Evolutionary conservation across 2,888 invertebrate genomes (phyloP), one percentile per base, ranked within the genome.

Genomic region (Morpho deidamia): DNA sequence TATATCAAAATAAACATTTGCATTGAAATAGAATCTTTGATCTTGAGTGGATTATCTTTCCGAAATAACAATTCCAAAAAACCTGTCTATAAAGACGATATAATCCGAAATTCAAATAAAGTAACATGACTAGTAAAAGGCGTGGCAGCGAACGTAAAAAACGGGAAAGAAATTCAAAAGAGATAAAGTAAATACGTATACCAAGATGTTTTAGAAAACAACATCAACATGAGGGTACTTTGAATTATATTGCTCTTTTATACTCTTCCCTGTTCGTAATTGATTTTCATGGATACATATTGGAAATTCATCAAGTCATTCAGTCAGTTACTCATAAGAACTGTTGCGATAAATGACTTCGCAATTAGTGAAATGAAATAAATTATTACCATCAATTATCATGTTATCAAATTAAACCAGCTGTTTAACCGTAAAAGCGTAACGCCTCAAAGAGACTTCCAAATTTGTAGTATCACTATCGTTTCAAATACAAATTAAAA

Each of bases 61-160:
- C 35, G 40, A 40, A 52, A 54, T 57, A 44, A 37, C 38, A 37
- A 44, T 39, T 53, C 60, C 53, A 61, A 65, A 52, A 60, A 62
- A 64, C 46, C 65, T 63, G 59, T 44, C 47, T n/a, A 51, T 56
- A 52, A 45, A 55, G 23, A 47, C 44, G 61, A 63, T 68, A 69
- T 72, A 72, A 70, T 71, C 57, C 60, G 67, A 62, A 69, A 72
- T 67, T 73, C 70, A 62, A 75, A 76, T 72, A 76, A 77, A 74
- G 67, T 65, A 60, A 65, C 70, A 65, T 64, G 69, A 80, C 79
- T 64, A 72, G 76, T 61, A 77, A 79, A 72, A 70, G 80, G 78
- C 76, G 78, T 72, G 66, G 44, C 73, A 32, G 51, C 44, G 40
- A 55, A 50, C 39, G 33, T 34, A 68, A 65, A 68, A 68, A 68